Conservation (phyloP, 2,797 vertebrate genomes). For the Spheniscus humboldti region DNA sequence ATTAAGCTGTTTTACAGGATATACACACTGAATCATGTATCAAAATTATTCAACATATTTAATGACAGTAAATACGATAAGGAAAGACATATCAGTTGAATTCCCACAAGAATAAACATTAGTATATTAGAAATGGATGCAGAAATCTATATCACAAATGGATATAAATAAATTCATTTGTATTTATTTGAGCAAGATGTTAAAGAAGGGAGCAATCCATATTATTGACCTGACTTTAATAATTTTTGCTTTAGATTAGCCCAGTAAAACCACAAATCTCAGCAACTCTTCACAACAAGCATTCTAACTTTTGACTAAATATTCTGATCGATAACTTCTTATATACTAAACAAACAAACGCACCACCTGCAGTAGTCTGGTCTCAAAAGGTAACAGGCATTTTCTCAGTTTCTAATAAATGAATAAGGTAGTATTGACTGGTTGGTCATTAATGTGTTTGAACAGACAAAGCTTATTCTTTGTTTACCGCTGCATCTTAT, state of each 20-base stretch:
- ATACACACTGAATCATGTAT: neutral
- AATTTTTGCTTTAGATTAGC: constrained; percentile 68
- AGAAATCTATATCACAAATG: constrained; percentile 65
- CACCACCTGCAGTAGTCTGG: constrained; percentile 1
- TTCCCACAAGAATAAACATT: constrained; percentile 15
- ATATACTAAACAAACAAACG: constrained; percentile 47
- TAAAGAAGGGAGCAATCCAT: constrained; percentile 69
- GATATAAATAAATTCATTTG: constrained; percentile 63
- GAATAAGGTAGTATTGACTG: constrained; percentile 45
- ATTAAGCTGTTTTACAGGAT: neutral
- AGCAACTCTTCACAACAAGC: constrained; percentile 54
- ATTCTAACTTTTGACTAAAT: constrained; percentile 56
- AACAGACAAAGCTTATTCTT: constrained; percentile 23
- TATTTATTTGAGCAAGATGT: constrained; percentile 67
- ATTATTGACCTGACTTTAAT: constrained; percentile 72
- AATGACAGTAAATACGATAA: constrained; percentile 39
- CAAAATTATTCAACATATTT: constrained; percentile 34
- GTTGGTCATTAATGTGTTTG: constrained; percentile 33
- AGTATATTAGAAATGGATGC: constrained; percentile 21
- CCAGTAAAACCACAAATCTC: constrained; percentile 54
- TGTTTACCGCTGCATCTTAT: constrained; percentile 10
- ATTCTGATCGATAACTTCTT: constrained; percentile 52
- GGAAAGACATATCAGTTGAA: constrained; percentile 12
- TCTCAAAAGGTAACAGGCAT: constrained; percentile 56
- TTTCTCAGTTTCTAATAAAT: constrained; percentile 68